A percentile compares a stretch with the other conserved stretches of the same genome.
Conservation (phyloP, 2,113 vertebrate species). For the Thalassarche chlororhynchos region DNA sequence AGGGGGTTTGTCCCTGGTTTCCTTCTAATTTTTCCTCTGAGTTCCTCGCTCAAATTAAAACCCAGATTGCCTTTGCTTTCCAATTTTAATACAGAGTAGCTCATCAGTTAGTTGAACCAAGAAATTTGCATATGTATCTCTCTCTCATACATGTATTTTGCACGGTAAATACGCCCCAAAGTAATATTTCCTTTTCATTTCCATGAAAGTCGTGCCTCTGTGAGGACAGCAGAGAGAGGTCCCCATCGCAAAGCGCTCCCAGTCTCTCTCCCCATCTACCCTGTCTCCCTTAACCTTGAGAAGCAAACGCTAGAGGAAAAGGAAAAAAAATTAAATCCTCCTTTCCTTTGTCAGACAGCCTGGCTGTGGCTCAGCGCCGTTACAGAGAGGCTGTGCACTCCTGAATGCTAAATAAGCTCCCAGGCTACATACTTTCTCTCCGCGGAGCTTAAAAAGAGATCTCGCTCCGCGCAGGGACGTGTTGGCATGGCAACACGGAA, state of each 20-base stretch:
- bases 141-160: not conserved
- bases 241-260: not conserved
- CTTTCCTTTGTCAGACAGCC: conserved; percentile 30
- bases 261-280: not conserved
- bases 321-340: not conserved
- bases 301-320: conserved; percentile 29
- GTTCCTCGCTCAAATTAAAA: not conserved
- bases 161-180: not conserved
- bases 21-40: not conserved
- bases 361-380: conserved; percentile 18
- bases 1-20: not conserved
- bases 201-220: not conserved
- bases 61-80: not conserved
- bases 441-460: conserved; percentile 13
- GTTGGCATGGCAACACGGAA: conserved; percentile 62
- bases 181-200: not conserved
- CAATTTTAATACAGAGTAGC: not conserved
- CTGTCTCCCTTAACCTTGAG: conserved; percentile 19
- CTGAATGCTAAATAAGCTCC: conserved; percentile 66
- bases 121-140: not conserved
- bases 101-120: not conserved
- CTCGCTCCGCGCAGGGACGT: not conserved
- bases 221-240: not conserved
- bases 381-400: conserved; percentile 25
- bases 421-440: conserved; percentile 36